Evolutionary conservation across 2,113 vertebrate genomes (phyloP).

Genomic region (Cariama cristata): DNA sequence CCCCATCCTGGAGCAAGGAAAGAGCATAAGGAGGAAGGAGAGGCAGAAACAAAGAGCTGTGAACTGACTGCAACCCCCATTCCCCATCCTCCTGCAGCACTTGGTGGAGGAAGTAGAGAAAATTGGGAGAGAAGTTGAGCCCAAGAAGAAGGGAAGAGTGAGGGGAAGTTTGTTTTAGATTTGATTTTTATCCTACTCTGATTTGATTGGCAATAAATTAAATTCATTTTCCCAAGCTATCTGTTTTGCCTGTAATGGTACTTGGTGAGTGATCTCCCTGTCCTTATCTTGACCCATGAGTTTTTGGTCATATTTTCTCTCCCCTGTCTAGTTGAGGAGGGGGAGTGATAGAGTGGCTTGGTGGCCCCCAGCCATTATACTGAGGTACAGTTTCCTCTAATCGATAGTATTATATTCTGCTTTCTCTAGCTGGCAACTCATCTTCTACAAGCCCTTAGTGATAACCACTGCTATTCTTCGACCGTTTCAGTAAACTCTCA

Average conservation of each 20-base stretch:
- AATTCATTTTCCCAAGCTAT: too few species aligned
- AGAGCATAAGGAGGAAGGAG: not conserved
- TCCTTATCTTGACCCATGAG: not conserved
- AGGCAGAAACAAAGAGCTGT: not conserved
- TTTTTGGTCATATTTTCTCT: not conserved
- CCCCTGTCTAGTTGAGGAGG: not conserved
- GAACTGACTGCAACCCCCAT: not conserved
- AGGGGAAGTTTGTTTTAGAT: not conserved
- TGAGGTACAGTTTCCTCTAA: not conserved
- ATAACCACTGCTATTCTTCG: not conserved
- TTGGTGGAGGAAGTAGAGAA: not conserved
- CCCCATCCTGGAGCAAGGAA: not conserved
- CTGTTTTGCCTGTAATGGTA: not conserved
- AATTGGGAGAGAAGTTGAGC: not conserved
- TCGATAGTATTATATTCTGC: too few species aligned
- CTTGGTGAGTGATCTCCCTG: not conserved
- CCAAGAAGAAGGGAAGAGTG: not conserved
- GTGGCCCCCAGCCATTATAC: not conserved
- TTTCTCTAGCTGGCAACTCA: not conserved
- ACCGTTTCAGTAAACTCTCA: not conserved
- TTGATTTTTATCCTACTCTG: not conserved
- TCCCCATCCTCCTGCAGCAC: fast-evolving
- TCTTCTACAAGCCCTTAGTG: not conserved
- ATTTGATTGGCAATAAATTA: too few species aligned
- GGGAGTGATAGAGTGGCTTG: not conserved